Evolutionary conservation across 2,888 invertebrate genomes (phyloP).

Genomic region (Trichacis sp.): DNA sequence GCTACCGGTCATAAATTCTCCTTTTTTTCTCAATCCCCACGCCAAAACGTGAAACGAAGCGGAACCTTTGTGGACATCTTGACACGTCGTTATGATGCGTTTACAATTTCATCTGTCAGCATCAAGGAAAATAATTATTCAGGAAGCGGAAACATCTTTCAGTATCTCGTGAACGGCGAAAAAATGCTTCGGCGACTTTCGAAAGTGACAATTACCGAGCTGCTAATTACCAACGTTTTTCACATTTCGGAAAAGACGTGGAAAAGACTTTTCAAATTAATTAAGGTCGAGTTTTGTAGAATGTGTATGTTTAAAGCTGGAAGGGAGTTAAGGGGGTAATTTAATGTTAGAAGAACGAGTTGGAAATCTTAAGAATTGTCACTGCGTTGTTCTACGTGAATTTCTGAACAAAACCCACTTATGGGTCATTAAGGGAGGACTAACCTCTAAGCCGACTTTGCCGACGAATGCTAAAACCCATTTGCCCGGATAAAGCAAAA

Average conservation of each 20-base stretch:
- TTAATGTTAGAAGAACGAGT: background rate
- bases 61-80: background rate
- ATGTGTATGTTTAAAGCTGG: too few relatives aligned
- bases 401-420: slow-evolving; percentile 3
- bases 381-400: background rate
- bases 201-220: background rate
- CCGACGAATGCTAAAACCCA: slow-evolving; percentile 14
- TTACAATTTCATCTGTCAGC: slow-evolving; percentile 7
- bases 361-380: background rate
- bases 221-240: background rate
- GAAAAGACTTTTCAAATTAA: background rate
- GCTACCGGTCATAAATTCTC: slow-evolving; percentile 4
- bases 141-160: background rate
- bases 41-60: background rate
- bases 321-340: background rate
- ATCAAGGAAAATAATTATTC: background rate
- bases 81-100: background rate
- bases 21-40: background rate
- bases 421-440: slow-evolving; percentile 11
- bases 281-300: too few relatives aligned
- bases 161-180: background rate
- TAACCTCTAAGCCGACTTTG: slow-evolving; percentile 8
- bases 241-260: background rate
- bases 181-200: background rate
- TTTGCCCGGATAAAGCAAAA: slow-evolving; percentile 14